phyloP scores from a whole-genome alignment of 1,140 invertebrate species.

The Scaptomyza hsui region DNA sequence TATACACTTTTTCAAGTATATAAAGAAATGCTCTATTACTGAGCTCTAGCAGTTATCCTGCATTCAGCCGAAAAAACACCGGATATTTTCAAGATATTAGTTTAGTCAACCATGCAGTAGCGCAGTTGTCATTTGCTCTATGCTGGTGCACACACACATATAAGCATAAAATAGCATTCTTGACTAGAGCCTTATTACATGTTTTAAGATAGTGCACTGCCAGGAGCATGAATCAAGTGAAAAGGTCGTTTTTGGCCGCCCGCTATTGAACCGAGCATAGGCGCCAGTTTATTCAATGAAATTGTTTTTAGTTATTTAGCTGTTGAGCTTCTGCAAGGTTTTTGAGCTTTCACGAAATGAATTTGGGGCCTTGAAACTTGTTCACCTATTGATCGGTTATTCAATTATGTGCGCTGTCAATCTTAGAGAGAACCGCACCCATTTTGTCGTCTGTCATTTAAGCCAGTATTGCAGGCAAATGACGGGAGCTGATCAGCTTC shows the following conservation, averaged over 20 bases:
- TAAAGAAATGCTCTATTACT: too few species aligned
- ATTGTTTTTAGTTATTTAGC: constrained; percentile 18
- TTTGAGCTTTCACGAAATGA: constrained; percentile 1
- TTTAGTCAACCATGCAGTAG: too few species aligned
- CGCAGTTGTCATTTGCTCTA: too few species aligned
- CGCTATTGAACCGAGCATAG: constrained; percentile 27
- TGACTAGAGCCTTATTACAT: too few species aligned
- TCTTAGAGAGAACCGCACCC: constrained; percentile 37
- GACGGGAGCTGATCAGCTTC: constrained; percentile 33
- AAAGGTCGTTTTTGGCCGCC: not conserved
- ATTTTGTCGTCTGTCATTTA: constrained; percentile 25
- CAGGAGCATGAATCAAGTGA: constrained; percentile 11
- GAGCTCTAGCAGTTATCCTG: too few species aligned
- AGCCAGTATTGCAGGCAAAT: constrained; percentile 50
- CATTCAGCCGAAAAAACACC: too few species aligned
- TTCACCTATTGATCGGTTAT: constrained; percentile 76
- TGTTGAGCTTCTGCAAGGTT: not conserved
- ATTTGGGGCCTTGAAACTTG: constrained; percentile 44
- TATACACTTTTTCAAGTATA: too few species aligned
- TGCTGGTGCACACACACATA: too few species aligned
- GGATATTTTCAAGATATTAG: too few species aligned
- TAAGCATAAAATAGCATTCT: too few species aligned
- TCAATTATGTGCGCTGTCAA: constrained; percentile 72
- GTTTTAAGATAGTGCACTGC: too few species aligned
- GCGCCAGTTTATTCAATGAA: constrained; percentile 54